Evolutionary conservation across 2,113 vertebrate genomes (phyloP), one percentile per base, ranked within the genome.

Genomic region (Halichoerus grypus): DNA sequence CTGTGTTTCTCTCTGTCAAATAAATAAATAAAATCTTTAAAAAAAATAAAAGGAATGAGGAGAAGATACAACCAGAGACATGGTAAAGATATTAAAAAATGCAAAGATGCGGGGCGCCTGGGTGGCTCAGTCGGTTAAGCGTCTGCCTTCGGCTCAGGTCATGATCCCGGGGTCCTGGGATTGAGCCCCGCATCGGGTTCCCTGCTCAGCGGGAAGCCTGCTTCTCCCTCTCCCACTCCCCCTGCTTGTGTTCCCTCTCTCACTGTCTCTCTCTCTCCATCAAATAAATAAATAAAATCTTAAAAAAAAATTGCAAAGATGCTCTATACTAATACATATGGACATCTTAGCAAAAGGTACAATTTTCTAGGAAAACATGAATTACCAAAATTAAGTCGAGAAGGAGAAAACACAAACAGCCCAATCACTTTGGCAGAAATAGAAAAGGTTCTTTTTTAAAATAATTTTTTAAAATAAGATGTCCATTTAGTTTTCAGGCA

Each of bases 371-470:
- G 57, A 83, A 97, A 95, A 90, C 4, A 59, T n/a, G 57, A 93
- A 74, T 87, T 51, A 86, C 6, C 39, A 86, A 91, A 94, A 90
- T 42, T 92, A 95, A 96, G 42, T 88, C 15, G 82, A 97, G 82
- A 93, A 61, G 21, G 4, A 92, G 79, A 97, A 95, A 86, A 94
- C 76, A 89, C 33, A 22, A 90, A 80, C 1, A 76, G 33, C 18
- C 24, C 13, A 86, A 89, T 80, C 77, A 63, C 36, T 46, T 71
- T 61, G 42, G 36, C 74, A 82, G 13, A 93, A 76, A 84, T 6
- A 86, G 72, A 33, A 94, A 42, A 76, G 24, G 39, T 42, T 26
- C 16, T 42, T n/a, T 57, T 88, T 85, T 36, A 6, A 55, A 89
- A 65, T 65, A 63, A 49, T 36, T 61, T 87, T 87, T 61, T 7